These are phyloP conservation scores for Sinelater perroti DNA, from an alignment of 2,888 invertebrate species.

Conservation along the genomic window DNA sequence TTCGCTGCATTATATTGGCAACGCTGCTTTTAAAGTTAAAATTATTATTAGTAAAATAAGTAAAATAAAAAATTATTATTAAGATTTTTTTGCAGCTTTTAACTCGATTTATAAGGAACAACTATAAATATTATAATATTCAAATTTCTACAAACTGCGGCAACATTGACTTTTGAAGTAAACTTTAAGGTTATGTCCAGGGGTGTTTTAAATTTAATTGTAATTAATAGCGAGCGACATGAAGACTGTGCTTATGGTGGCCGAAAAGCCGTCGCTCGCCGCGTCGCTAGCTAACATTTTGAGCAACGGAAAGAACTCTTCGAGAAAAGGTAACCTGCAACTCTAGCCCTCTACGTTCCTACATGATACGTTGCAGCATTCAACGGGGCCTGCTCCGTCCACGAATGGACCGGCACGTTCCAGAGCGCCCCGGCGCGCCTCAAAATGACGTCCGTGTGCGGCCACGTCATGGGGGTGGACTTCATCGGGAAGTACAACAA, in stretches of 20 bases:
- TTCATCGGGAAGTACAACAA: constrained; percentile 94
- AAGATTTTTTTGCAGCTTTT: too few relatives aligned
- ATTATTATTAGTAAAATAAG: too few relatives aligned
- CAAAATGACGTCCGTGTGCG: constrained; percentile 99
- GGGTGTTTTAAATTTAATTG: too few relatives aligned
- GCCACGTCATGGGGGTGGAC: constrained; percentile 97
- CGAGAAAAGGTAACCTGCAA: constrained; percentile 74
- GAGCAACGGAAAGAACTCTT: constrained; percentile 82
- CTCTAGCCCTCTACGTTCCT: not conserved
- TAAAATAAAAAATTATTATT: too few relatives aligned
- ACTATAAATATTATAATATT: too few relatives aligned
- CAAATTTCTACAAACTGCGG: too few relatives aligned
- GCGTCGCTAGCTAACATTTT: constrained; percentile 93
- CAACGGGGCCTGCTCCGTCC: constrained; percentile 90
- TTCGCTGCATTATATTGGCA: too few relatives aligned
- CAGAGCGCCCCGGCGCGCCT: constrained; percentile 75
- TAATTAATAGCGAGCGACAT: too few relatives aligned
- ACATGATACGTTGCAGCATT: constrained; percentile 66
- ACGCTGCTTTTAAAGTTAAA: too few relatives aligned
- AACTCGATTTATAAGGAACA: too few relatives aligned
- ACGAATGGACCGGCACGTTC: constrained; percentile 92
- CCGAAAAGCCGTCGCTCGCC: constrained; percentile 98
- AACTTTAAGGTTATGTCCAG: too few relatives aligned
- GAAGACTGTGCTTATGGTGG: constrained; percentile 95
- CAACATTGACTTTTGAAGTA: too few relatives aligned